phyloP scores from a whole-genome alignment of 2,113 vertebrate species.

The Oxygymnocypris stewartii region DNA sequence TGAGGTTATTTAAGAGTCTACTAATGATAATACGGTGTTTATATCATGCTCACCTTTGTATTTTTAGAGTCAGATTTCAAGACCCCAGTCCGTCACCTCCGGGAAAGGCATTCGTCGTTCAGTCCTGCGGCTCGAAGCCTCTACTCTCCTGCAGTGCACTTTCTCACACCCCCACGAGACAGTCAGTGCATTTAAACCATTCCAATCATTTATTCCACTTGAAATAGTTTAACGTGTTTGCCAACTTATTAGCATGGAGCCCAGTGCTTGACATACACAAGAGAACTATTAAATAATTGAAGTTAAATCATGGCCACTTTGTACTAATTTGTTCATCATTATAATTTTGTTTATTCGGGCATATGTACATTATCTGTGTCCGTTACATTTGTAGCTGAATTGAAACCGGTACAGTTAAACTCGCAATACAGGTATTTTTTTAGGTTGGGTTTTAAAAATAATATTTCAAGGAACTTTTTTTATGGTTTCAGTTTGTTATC shows the following conservation, averaged over 20 bases:
- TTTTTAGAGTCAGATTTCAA: conserved; percentile 68
- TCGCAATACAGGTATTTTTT: too few relatives aligned
- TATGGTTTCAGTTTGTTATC: too few relatives aligned
- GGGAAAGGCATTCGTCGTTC: conserved; percentile 53
- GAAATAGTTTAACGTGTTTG: neutral
- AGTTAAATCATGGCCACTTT: neutral
- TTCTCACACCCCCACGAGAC: conserved; percentile 75
- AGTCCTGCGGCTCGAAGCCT: conserved; percentile 68
- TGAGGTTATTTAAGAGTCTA: neutral
- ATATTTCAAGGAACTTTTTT: too few relatives aligned
- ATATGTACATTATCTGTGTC: too few relatives aligned
- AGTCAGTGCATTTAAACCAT: conserved; percentile 64
- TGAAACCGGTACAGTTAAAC: neutral
- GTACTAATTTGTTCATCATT: too few relatives aligned
- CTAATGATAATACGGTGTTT: neutral
- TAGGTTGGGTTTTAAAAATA: too few relatives aligned
- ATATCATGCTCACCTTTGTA: neutral
- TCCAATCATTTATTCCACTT: neutral
- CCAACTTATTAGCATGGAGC: neutral
- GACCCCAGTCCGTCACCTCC: conserved; percentile 65
- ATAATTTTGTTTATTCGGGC: too few relatives aligned
- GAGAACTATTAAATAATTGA: too few relatives aligned
- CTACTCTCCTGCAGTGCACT: conserved; percentile 74
- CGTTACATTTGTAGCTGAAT: neutral
- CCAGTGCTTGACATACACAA: too few relatives aligned